Conservation (phyloP, 2,888 invertebrate genomes). For the Anarsia innoxiella region DNA sequence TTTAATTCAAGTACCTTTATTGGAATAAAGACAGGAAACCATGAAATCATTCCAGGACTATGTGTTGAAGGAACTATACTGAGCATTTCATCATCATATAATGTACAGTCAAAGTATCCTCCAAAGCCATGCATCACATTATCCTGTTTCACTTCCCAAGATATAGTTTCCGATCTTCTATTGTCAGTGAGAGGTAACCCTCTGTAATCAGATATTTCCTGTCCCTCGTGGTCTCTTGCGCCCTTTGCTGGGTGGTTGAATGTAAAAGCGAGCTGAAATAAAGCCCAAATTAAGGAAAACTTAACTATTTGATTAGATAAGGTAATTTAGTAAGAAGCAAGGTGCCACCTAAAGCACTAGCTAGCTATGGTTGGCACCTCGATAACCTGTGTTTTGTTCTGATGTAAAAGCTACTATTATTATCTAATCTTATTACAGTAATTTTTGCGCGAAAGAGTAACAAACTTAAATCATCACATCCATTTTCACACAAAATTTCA, state of each 20-base stretch:
- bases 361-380: no score
- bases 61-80: slow-evolving; percentile 94
- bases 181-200: slow-evolving; percentile 84
- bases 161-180: slow-evolving; percentile 79
- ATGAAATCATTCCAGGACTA: slow-evolving; percentile 95
- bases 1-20: no score
- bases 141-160: slow-evolving; percentile 82
- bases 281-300: no score
- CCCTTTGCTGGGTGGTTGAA: slow-evolving; percentile 93
- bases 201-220: slow-evolving; percentile 78
- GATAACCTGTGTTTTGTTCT: no score
- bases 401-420: no score
- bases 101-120: slow-evolving; percentile 93
- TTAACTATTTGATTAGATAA: no score
- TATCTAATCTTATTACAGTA: no score
- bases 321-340: no score
- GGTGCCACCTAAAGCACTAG: no score
- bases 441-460: no score
- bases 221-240: slow-evolving; percentile 78
- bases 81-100: slow-evolving; percentile 89
- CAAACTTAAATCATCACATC: no score
- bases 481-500: no score
- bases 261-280: slow-evolving; percentile 81
- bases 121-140: slow-evolving; percentile 94
- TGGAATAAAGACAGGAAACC: slow-evolving; percentile 98